Conservation (phyloP, 2,113 vertebrate species). For the Rhipidura dahli region DNA sequence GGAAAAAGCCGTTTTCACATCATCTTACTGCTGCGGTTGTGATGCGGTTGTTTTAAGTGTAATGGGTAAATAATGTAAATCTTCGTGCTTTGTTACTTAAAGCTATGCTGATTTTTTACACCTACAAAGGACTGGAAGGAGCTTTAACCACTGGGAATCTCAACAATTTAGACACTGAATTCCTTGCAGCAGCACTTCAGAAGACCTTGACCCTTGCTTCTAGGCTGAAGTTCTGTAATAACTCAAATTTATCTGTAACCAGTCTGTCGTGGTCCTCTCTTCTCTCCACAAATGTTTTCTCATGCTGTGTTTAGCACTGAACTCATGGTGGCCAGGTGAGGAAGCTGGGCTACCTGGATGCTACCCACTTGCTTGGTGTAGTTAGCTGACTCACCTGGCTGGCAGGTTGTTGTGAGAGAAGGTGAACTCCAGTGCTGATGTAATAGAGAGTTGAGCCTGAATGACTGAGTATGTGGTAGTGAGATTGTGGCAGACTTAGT, state of each 20-base stretch:
- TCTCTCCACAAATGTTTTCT: not conserved
- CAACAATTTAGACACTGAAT: not conserved
- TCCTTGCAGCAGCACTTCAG: rapidly evolving
- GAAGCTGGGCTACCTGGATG: not conserved
- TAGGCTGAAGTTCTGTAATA: not conserved
- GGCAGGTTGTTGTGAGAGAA: not conserved
- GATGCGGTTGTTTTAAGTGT: not conserved
- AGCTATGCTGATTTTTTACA: not conserved
- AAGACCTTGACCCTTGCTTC: not conserved
- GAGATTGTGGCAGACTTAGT: not conserved
- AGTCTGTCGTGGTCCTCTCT: not conserved
- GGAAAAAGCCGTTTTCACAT: not conserved
- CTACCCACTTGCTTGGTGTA: not conserved
- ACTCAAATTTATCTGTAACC: not conserved
- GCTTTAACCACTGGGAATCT: not conserved
- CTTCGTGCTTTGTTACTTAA: not conserved
- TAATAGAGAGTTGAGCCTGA: not conserved
- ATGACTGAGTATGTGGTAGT: not conserved
- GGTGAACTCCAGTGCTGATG: not conserved
- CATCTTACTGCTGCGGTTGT: not conserved
- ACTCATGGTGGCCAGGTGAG: not conserved
- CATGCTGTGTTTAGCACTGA: not conserved
- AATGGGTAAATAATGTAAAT: not conserved
- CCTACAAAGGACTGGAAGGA: not conserved
- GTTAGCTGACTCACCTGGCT: not conserved